phyloP scores from a whole-genome alignment of 2,888 invertebrate genomes.

The Slavum lentiscoides region DNA sequence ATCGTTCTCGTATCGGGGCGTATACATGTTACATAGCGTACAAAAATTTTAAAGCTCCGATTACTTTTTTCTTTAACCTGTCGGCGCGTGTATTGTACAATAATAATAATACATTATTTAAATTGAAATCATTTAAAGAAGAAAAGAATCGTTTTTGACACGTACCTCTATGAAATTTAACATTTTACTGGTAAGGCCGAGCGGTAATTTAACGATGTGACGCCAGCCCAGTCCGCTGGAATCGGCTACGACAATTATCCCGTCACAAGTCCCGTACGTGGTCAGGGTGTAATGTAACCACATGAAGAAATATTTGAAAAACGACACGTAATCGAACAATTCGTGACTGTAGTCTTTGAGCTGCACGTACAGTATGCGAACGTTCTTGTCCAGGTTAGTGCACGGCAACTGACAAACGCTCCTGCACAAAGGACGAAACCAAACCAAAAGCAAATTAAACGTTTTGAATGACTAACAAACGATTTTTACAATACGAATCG shows the following conservation, averaged over 20 bases:
- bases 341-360: neutral
- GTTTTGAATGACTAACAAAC: neutral
- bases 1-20: no score
- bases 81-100: no score
- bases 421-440: neutral
- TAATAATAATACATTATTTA: no score
- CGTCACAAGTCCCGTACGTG: slow-evolving; percentile 28
- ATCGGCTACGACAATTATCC: slow-evolving; percentile 2
- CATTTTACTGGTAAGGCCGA: slow-evolving; percentile 7
- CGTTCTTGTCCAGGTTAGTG: neutral
- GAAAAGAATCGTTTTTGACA: neutral
- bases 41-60: no score
- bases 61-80: no score
- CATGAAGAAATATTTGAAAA: slow-evolving; percentile 19
- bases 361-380: slow-evolving; percentile 13
- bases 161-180: slow-evolving; percentile 30
- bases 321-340: neutral
- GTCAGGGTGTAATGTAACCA: slow-evolving; percentile 26
- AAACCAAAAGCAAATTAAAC: neutral
- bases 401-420: slow-evolving; percentile 15
- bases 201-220: slow-evolving; percentile 25
- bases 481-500: no score
- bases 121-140: no score
- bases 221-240: slow-evolving; percentile 25
- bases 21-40: no score